phyloP scores from a whole-genome alignment of 2,888 invertebrate genomes.

The Unio delphinus region DNA sequence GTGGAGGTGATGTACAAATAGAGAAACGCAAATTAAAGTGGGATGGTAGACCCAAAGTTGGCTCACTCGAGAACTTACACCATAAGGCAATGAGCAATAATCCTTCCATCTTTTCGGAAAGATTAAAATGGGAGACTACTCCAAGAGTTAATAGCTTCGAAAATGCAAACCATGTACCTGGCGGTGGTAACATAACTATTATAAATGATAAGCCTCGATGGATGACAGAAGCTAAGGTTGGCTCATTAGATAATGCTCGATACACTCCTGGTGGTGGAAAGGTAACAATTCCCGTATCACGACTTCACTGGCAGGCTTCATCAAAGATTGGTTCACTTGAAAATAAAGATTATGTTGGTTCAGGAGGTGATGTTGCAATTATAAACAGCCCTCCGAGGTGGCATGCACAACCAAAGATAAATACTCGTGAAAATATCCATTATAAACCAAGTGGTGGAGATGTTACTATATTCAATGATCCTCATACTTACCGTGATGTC shows the following conservation, averaged over 20 bases:
- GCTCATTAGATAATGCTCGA: constrained; percentile 49
- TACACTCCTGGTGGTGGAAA: constrained; percentile 50
- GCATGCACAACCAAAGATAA: constrained; percentile 45
- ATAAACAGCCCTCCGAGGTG: constrained; percentile 31
- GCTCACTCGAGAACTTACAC: constrained; percentile 43
- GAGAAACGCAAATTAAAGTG: constrained; percentile 37
- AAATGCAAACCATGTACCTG: constrained; percentile 27
- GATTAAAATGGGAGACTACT: constrained; percentile 23
- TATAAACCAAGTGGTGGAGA: constrained; percentile 53
- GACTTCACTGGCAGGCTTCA: constrained; percentile 36
- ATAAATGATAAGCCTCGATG: constrained; percentile 8
- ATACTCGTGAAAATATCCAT: constrained; percentile 50
- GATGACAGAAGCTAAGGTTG: constrained; percentile 33
- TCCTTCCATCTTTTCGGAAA: constrained; percentile 27
- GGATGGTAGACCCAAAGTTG: constrained; percentile 47
- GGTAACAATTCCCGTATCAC: constrained; percentile 23
- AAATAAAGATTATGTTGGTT: constrained; percentile 80
- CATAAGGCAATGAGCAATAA: constrained; percentile 50
- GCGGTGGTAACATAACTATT: constrained; percentile 3
- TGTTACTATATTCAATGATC: constrained; percentile 36
- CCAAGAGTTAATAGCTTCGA: constrained; percentile 51
- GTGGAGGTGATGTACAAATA: constrained; percentile 64
- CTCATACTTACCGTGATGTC: constrained; percentile 33
- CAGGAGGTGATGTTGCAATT: constrained; percentile 63
- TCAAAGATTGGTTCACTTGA: constrained; percentile 44